Evolutionary conservation across 2,888 invertebrate genomes (phyloP).

Genomic region (Andrena chrysosceles): DNA sequence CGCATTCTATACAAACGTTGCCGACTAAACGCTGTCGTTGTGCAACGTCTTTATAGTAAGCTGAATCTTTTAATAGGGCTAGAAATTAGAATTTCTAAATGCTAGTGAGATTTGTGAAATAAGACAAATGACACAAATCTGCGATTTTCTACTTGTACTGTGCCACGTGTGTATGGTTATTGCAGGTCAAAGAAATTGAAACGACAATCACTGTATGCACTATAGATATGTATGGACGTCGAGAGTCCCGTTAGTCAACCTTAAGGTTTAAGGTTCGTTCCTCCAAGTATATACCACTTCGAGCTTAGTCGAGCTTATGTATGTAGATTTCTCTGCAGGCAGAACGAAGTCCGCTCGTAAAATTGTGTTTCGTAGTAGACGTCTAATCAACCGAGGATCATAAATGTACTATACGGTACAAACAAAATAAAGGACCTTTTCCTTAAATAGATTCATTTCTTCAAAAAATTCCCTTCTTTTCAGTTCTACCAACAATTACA

Average conservation of each 20-base stretch:
- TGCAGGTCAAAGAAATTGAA: slow-evolving; percentile 59
- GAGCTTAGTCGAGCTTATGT: slow-evolving; percentile 29
- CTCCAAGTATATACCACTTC: slow-evolving; percentile 44
- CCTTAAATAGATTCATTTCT: no score
- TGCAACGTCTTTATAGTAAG: not conserved
- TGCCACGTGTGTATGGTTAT: not conserved
- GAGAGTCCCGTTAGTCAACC: slow-evolving; percentile 80
- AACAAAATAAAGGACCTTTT: not conserved
- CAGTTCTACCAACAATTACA: no score
- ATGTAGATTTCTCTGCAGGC: not conserved
- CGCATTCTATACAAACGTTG: not conserved
- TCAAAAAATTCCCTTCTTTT: no score
- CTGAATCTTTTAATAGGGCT: not conserved
- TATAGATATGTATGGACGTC: slow-evolving; percentile 64
- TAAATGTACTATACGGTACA: no score
- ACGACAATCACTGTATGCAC: slow-evolving; percentile 59
- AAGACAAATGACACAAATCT: not conserved
- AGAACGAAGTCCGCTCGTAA: not conserved
- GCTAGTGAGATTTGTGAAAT: not conserved
- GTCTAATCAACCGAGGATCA: not conserved
- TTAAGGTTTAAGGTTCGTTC: slow-evolving; percentile 78
- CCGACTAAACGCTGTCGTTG: slow-evolving; percentile 4
- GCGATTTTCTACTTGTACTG: not conserved
- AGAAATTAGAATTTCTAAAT: not conserved
- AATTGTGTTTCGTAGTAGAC: not conserved